Evolutionary conservation across 2,113 vertebrate genomes (phyloP).

Genomic region (Misgurnus anguillicaudatus): DNA sequence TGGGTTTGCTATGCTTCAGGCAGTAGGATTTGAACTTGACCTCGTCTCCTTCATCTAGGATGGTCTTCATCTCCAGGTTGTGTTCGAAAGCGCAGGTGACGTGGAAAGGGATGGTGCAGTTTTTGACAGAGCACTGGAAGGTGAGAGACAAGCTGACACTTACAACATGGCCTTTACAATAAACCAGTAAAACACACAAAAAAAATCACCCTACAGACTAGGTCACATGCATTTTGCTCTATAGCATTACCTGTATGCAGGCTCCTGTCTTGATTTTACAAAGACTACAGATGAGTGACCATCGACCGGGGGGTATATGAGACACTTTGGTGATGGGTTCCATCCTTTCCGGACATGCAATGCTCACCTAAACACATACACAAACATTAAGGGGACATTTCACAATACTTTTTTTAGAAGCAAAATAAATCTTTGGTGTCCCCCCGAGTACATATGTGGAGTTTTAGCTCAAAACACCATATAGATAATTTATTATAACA

Average conservation of each 20-base stretch:
- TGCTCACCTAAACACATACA: conserved; percentile 84
- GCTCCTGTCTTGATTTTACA: conserved; percentile 97
- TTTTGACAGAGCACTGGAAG: conserved; percentile 93
- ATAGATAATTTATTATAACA: too few species aligned
- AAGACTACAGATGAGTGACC: conserved; percentile 95
- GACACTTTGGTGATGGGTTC: conserved; percentile 98
- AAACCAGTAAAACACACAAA: background rate
- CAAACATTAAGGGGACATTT: background rate
- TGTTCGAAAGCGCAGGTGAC: conserved; percentile 99
- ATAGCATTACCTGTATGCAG: conserved; percentile 87
- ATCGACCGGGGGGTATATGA: conserved; percentile 95
- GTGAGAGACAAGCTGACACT: background rate
- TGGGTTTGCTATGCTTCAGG: conserved; percentile 94
- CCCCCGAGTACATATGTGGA: too few species aligned
- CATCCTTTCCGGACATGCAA: conserved; percentile 97
- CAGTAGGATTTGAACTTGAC: conserved; percentile 98
- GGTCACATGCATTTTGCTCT: background rate
- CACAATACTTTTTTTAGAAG: too few species aligned
- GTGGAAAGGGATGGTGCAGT: conserved; percentile 97
- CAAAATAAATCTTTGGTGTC: too few species aligned
- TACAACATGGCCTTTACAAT: too few species aligned
- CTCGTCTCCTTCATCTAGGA: conserved; percentile 93
- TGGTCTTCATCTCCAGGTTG: conserved; percentile 97
- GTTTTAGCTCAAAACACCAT: too few species aligned
- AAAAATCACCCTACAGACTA: too few species aligned